Evolutionary conservation across 2,797 vertebrate species (phyloP).

Genomic region (Echeneis naucrates): DNA sequence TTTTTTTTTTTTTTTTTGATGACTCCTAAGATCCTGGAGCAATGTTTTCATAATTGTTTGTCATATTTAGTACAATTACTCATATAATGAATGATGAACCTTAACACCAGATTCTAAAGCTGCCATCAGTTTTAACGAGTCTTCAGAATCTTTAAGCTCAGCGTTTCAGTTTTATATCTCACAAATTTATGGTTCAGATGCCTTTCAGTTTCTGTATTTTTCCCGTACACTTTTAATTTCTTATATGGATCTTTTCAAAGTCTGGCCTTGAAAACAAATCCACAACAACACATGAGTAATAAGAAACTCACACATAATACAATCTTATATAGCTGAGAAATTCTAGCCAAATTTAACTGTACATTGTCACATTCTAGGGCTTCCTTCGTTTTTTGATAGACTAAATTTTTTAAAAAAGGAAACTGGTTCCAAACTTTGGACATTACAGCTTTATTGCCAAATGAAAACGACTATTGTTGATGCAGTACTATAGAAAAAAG

Average conservation of each 20-base stretch:
- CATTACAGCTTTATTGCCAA: neutral
- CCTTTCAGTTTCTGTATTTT: neutral
- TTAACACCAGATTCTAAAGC: neutral
- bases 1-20: no score
- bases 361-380: no score
- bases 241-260: neutral
- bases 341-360: no score
- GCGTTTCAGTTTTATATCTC: neutral
- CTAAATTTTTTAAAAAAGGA: neutral
- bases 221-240: neutral
- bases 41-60: neutral
- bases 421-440: neutral
- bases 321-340: neutral
- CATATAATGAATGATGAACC: conserved; percentile 7
- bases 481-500: no score
- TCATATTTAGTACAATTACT: neutral
- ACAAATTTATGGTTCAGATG: neutral
- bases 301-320: neutral
- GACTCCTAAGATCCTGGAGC: neutral
- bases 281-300: neutral
- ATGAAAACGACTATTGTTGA: no score
- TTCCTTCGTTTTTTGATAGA: neutral
- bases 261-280: neutral
- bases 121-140: neutral
- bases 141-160: neutral